Conservation (phyloP, 2,888 invertebrate species). For the Podotricha telesiphe region DNA sequence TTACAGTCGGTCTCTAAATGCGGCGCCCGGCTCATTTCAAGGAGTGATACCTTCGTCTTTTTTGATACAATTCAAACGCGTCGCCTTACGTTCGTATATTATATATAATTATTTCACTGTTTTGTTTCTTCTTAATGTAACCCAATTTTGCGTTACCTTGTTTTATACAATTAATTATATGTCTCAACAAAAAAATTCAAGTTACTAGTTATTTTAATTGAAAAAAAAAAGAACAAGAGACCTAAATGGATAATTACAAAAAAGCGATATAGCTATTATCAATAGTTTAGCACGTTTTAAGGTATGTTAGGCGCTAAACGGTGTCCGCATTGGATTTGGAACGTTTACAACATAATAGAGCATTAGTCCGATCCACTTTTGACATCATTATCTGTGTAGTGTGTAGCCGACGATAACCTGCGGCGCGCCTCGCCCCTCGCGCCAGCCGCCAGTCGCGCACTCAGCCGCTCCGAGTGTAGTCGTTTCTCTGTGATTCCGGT, state of each 20-base stretch:
- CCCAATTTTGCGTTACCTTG: background rate
- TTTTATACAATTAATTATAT: constrained; percentile 1
- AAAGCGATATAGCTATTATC: background rate
- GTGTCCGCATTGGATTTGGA: constrained; percentile 63
- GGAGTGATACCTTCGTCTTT: constrained; percentile 74
- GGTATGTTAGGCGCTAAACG: constrained; percentile 29
- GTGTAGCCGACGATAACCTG: constrained; percentile 79
- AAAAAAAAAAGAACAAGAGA: background rate
- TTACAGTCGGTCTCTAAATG: constrained; percentile 72
- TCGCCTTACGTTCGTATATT: constrained; percentile 35
- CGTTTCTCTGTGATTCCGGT: constrained; percentile 55
- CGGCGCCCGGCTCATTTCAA: constrained; percentile 69
- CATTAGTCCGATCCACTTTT: constrained; percentile 83
- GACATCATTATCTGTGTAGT: constrained; percentile 82
- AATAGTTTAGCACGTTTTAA: constrained; percentile 10
- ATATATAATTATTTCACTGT: background rate
- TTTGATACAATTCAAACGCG: constrained; percentile 63
- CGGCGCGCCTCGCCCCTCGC: constrained; percentile 70
- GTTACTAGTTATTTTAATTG: background rate
- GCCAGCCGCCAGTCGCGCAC: constrained; percentile 73
- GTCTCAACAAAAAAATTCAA: background rate
- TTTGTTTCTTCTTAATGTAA: constrained; percentile 4
- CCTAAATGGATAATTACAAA: background rate
- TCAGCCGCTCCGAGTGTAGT: constrained; percentile 63
- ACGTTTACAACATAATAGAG: constrained; percentile 79